These are phyloP conservation scores for Watsonalla cultraria DNA, from an alignment of 2,888 invertebrate genomes.

Conservation along the genomic window DNA sequence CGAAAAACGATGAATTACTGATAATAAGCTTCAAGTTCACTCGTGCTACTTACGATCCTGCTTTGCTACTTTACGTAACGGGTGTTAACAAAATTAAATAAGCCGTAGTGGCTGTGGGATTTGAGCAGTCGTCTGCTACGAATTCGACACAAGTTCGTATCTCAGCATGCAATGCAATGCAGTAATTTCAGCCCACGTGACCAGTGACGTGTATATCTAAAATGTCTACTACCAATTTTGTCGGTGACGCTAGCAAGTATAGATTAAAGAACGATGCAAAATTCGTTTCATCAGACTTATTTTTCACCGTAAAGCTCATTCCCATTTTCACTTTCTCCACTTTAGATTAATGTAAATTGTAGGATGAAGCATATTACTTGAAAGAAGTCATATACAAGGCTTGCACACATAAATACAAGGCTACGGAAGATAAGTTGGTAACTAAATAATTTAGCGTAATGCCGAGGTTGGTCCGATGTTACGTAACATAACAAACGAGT, in stretches of 20 bases:
- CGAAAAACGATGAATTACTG: constrained; percentile 43
- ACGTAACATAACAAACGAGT: constrained; percentile 17
- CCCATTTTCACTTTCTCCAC: no score
- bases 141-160: no score
- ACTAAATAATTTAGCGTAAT: constrained; percentile 35
- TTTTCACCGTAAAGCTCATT: no score
- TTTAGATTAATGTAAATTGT: not conserved
- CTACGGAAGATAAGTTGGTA: constrained; percentile 17
- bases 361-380: not conserved
- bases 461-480: constrained; percentile 13
- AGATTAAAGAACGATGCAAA: no score
- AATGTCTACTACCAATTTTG: no score
- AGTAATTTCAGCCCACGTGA: no score
- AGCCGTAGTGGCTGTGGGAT: no score
- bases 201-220: no score
- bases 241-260: no score
- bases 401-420: constrained; percentile 13
- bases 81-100: not conserved
- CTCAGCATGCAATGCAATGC: no score
- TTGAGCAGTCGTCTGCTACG: no score
- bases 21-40: constrained; percentile 29
- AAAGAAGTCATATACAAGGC: not conserved
- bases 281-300: no score
- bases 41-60: not conserved
- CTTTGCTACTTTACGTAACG: not conserved